Conservation (phyloP, 2,797 vertebrate species). For the Valencia hispanica region DNA sequence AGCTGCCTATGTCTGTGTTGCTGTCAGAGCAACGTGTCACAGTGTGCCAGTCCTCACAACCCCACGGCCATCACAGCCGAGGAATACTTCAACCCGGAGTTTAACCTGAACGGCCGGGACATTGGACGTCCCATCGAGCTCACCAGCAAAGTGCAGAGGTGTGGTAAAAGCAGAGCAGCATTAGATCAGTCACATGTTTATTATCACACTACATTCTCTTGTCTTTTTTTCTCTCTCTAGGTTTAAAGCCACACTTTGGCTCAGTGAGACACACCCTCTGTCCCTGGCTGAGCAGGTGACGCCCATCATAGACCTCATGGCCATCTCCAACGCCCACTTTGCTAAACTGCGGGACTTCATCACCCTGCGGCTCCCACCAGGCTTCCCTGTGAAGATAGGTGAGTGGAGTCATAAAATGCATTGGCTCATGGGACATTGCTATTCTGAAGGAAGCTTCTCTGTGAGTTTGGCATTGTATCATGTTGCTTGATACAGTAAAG, state of each 20-base stretch:
- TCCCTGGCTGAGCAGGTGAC: slow-evolving; percentile 95
- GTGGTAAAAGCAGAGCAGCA: not conserved
- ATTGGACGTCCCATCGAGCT: slow-evolving; percentile 94
- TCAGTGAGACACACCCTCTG: slow-evolving; percentile 93
- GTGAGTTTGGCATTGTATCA: not conserved
- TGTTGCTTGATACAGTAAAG: not conserved
- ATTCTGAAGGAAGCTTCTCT: not conserved
- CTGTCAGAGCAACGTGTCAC: slow-evolving; percentile 87
- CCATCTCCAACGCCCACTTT: slow-evolving; percentile 96
- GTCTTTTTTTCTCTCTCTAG: slow-evolving; percentile 64
- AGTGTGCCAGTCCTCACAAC: slow-evolving; percentile 93
- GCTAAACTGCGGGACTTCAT: slow-evolving; percentile 96
- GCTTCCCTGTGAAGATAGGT: slow-evolving; percentile 97
- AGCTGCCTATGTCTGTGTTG: slow-evolving; percentile 1
- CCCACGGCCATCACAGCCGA: slow-evolving; percentile 94
- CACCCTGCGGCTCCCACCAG: slow-evolving; percentile 90
- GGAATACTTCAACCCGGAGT: slow-evolving; percentile 93
- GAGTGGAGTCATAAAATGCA: slow-evolving; percentile 30
- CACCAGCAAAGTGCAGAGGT: slow-evolving; percentile 96
- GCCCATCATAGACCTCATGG: slow-evolving; percentile 97
- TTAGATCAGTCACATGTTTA: not conserved
- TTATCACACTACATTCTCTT: not conserved
- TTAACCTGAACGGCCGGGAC: slow-evolving; percentile 90
- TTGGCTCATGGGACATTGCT: not conserved
- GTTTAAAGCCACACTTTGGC: slow-evolving; percentile 94